Conservation (phyloP, 1,140 invertebrate genomes). For the Nasonia longicornis region DNA sequence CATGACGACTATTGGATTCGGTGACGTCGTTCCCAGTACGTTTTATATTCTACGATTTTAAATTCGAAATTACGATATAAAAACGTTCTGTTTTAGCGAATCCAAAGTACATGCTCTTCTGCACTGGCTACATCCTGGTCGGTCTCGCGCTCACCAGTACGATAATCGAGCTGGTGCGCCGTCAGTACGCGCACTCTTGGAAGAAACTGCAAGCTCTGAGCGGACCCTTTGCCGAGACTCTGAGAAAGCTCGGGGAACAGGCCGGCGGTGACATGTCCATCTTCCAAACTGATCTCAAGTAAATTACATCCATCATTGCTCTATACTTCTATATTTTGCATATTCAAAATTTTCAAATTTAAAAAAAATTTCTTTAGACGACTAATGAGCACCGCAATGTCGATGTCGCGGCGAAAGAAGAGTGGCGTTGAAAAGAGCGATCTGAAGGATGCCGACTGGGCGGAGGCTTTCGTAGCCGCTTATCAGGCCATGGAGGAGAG, state of each 20-base stretch:
- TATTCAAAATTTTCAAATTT: not conserved
- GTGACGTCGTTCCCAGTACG: constrained; percentile 90
- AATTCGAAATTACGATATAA: not conserved
- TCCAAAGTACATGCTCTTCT: constrained; percentile 89
- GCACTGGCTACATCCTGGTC: constrained; percentile 92
- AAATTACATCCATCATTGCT: constrained; percentile 46
- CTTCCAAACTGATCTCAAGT: constrained; percentile 76
- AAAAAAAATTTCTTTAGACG: constrained; percentile 47
- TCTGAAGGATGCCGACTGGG: constrained; percentile 72
- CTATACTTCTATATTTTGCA: too few relatives aligned
- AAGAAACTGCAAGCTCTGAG: constrained; percentile 81
- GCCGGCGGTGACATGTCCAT: constrained; percentile 78
- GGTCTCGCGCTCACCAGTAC: constrained; percentile 94
- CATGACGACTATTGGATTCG: constrained; percentile 95
- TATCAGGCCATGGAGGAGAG: constrained; percentile 74
- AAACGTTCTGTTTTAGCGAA: constrained; percentile 71
- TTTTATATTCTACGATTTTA: constrained; percentile 38
- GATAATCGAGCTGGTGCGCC: constrained; percentile 89
- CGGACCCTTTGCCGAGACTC: constrained; percentile 82
- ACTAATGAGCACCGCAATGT: constrained; percentile 57
- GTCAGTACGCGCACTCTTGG: constrained; percentile 89
- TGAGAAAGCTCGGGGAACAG: constrained; percentile 80
- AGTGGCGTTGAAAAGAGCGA: constrained; percentile 50
- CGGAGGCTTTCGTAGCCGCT: constrained; percentile 80
- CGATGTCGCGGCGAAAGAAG: constrained; percentile 62